A percentile compares a stretch with the other conserved stretches of the same genome.
phyloP scores from a whole-genome alignment of 53 echinoderm and acorn worm genomes.

The Apostichopus leukothele region DNA sequence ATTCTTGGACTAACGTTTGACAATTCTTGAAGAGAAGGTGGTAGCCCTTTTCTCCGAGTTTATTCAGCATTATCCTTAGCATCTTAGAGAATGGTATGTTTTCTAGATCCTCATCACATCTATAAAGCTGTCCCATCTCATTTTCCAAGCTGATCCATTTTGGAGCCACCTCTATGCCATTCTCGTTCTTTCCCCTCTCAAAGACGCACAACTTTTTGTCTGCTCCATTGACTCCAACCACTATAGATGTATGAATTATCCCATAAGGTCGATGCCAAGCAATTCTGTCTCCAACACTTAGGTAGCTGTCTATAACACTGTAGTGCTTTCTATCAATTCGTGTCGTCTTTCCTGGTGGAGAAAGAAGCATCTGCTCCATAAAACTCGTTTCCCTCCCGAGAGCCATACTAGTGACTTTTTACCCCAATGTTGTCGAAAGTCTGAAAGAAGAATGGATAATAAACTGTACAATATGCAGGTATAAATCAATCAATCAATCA shows the following conservation, averaged over 20 bases:
- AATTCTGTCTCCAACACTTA: not conserved
- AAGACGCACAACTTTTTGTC: constrained; percentile 7
- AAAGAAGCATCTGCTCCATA: constrained; percentile 10
- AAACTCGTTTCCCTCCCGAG: not conserved
- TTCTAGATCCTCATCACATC: constrained; percentile 21
- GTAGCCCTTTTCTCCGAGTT: constrained; percentile 12
- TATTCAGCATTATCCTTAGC: constrained; percentile 18
- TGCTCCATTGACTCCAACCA: not conserved
- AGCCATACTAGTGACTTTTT: too few species aligned
- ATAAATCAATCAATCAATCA: too few species aligned
- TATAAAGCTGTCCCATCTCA: constrained; percentile 5
- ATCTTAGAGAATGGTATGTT: not conserved
- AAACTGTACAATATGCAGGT: too few species aligned
- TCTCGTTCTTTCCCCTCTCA: not conserved
- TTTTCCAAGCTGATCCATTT: constrained; percentile 5
- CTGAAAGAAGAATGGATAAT: too few species aligned
- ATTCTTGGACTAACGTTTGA: constrained; percentile 8
- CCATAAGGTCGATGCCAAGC: constrained; percentile 17
- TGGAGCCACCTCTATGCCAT: constrained; percentile 1
- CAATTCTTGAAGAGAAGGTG: not conserved
- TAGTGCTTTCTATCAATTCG: constrained; percentile 9
- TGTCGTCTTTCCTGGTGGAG: not conserved
- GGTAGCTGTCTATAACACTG: not conserved
- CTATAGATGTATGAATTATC: constrained; percentile 1
- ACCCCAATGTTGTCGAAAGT: too few species aligned